Evolutionary conservation across 2,888 invertebrate species (phyloP), one percentile per base, ranked within the genome.

Genomic region (Lepidonotus clava): DNA sequence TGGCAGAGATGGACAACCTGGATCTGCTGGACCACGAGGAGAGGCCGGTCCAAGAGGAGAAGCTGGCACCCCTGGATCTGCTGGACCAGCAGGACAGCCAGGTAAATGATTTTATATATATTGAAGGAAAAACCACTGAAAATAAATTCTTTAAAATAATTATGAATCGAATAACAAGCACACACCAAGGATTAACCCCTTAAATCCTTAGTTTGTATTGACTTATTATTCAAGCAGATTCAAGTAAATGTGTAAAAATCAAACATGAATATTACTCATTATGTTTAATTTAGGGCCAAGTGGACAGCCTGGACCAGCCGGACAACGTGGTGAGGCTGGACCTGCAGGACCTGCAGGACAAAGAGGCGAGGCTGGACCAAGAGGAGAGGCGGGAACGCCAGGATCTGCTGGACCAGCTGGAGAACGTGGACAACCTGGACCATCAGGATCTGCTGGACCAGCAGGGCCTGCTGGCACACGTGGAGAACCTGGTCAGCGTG

Each of bases 341-440:
- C 96, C 95, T 90, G 94, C 95, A 32, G 97, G 97, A 0, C 96
- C 96, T 90, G 94, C 95, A 18, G 92, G 92, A 41, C 89, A 90
- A 32, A 34, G 76, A 84, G 85, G 86, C 61, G 84, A 67, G 56
- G 86, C 51, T n/a, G 86, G 87, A 21, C 24, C 41, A 56, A 51
- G 41, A 14, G 89, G 89, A 21, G 51, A 41, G 34, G 21, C 83
- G 28, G 89, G 89, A 83, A 34, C 83, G 18, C 77, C 66, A 67
- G 89, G 89, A 56, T 34, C 66, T 77, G 41, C 84, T 56, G 89
- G 89, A 32, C 24, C 86, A n/a, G 40, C 77, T 32, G 89, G 89
- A 36, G 71, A 51, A 83, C 80, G 56, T 38, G 86, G 86, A 24
- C 24, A 11, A 41, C 1, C 66, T 38, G 71, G 71, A 71, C 38